These are phyloP conservation scores for Megalonaias nervosa DNA, from an alignment of 1,140 invertebrate genomes.

Conservation along the genomic window DNA sequence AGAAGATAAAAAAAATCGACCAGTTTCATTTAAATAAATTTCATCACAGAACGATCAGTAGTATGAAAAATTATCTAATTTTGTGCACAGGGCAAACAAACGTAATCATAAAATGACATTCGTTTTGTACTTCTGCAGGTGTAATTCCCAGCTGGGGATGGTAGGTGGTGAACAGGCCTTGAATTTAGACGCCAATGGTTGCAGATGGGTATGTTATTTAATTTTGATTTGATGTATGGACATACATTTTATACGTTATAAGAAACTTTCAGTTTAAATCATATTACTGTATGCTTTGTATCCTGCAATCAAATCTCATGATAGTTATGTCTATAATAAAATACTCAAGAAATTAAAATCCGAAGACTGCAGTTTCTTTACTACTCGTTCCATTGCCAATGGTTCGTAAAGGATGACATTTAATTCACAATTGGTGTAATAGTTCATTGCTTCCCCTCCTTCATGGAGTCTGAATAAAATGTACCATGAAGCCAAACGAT, in stretches of 20 bases:
- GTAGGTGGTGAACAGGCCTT: slow-evolving; percentile 62
- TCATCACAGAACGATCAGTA: neutral
- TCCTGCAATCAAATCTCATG: neutral
- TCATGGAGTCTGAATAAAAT: too few relatives aligned
- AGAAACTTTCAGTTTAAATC: neutral
- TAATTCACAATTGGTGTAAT: too few relatives aligned
- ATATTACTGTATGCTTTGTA: neutral
- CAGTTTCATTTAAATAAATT: neutral
- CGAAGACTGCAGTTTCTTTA: neutral
- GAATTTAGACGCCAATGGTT: slow-evolving; percentile 63
- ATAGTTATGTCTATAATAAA: neutral
- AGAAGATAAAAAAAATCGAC: neutral
- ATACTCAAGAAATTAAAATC: neutral
- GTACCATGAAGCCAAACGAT: too few relatives aligned
- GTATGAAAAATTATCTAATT: neutral
- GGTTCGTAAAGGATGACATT: too few relatives aligned
- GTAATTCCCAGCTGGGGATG: slow-evolving; percentile 67
- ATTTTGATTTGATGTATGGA: slow-evolving; percentile 1
- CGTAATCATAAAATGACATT: neutral
- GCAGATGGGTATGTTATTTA: slow-evolving; percentile 60
- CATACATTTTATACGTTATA: neutral
- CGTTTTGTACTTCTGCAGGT: slow-evolving; percentile 49
- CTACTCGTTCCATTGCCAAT: neutral
- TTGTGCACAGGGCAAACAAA: neutral
- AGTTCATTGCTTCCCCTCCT: too few relatives aligned